Conservation (phyloP, 2,113 vertebrate genomes). For the Sebastes fasciatus region DNA sequence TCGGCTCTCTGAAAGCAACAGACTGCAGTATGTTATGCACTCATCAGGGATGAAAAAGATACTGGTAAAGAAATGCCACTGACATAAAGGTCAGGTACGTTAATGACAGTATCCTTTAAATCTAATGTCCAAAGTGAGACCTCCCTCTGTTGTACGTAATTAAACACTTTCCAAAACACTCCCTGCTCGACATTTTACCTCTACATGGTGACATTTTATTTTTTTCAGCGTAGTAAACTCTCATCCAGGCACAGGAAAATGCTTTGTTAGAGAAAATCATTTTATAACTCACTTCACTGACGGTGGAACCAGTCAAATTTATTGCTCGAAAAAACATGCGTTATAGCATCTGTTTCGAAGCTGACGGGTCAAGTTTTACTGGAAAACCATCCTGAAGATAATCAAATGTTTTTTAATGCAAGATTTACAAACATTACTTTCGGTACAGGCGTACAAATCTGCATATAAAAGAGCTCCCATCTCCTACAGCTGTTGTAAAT, state of each 20-base stretch:
- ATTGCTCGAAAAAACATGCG: constrained; percentile 17
- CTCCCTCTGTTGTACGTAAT: constrained; percentile 13
- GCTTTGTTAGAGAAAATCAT: not conserved
- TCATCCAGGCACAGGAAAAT: constrained; percentile 3
- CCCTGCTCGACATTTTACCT: constrained; percentile 20
- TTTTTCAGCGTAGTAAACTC: not conserved
- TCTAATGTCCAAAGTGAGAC: constrained; percentile 19
- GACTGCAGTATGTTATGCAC: not conserved
- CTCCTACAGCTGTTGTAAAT: not conserved
- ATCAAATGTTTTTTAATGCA: constrained; percentile 47
- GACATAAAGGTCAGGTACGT: not conserved
- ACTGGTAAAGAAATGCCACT: not conserved
- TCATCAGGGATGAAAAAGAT: not conserved
- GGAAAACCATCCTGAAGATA: constrained; percentile 28
- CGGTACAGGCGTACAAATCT: constrained; percentile 5
- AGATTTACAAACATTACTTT: constrained; percentile 33
- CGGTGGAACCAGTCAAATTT: constrained; percentile 22
- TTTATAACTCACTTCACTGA: constrained; percentile 26
- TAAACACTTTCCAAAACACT: constrained; percentile 24
- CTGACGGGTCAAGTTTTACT: constrained; percentile 29
- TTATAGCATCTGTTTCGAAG: constrained; percentile 26
- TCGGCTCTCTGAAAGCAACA: not conserved
- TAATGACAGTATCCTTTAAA: constrained; percentile 37
- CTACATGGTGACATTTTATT: constrained; percentile 32
- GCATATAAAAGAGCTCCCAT: constrained; percentile 25